Percentiles rank a stretch among this genome's conserved stretches.
Conservation (phyloP, 64 coral and sea anemone species). For the Montipora foliosa region DNA sequence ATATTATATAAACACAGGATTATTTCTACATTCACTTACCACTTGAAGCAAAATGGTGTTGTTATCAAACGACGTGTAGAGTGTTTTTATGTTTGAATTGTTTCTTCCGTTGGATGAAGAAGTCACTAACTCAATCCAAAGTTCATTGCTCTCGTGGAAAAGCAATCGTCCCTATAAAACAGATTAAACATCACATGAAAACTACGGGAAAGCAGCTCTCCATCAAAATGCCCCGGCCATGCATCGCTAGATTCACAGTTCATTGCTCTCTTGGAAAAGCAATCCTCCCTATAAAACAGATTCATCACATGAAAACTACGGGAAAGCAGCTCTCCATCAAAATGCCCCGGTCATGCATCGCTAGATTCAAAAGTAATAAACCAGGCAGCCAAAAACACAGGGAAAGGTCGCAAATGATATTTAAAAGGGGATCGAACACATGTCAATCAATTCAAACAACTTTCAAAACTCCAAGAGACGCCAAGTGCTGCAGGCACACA, state of each 20-base stretch:
- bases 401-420: no score
- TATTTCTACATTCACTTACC: constrained; percentile 9
- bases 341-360: no score
- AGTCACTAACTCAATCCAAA: constrained; percentile 30
- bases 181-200: background rate
- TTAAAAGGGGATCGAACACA: no score
- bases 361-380: no score
- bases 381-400: no score
- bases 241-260: background rate
- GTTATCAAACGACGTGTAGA: constrained; percentile 48
- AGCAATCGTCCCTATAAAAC: constrained; percentile 47
- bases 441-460: no score
- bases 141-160: constrained; percentile 35
- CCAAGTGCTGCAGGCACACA: no score
- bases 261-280: constrained; percentile 22
- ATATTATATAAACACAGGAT: no score
- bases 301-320: background rate
- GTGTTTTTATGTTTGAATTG: constrained; percentile 23
- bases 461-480: no score
- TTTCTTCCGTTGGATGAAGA: constrained; percentile 7
- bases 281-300: constrained; percentile 50
- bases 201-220: no score
- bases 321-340: no score
- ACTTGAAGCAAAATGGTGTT: constrained; percentile 59
- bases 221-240: no score